Conservation (phyloP, 2,888 invertebrate species). For the Formica aserva region DNA sequence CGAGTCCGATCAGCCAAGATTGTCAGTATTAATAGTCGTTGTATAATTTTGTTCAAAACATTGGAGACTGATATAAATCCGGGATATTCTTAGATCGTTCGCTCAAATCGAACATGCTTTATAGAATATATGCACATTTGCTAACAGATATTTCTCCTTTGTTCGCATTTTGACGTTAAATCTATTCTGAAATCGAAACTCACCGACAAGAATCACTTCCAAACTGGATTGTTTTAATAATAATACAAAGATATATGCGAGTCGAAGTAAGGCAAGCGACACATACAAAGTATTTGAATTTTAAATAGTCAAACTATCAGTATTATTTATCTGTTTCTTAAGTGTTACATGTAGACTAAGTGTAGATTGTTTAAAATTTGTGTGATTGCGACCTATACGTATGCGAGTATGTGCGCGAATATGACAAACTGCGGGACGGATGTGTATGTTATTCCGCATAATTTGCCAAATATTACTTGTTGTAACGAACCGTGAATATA, state of each 20-base stretch:
- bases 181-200: constrained; percentile 15
- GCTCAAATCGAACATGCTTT: not conserved
- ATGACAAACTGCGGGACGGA: constrained; percentile 23
- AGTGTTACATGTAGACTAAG: constrained; percentile 68
- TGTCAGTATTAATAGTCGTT: constrained; percentile 1
- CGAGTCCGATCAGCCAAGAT: not conserved
- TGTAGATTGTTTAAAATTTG: constrained; percentile 58
- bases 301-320: constrained; percentile 65
- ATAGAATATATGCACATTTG: constrained; percentile 18
- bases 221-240: constrained; percentile 43
- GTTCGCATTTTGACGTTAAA: constrained; percentile 20
- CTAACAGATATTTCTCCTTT: not conserved
- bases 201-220: constrained; percentile 52
- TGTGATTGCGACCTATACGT: constrained; percentile 43
- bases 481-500: constrained; percentile 47
- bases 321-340: constrained; percentile 69
- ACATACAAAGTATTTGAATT: constrained; percentile 61
- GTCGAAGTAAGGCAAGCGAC: constrained; percentile 30
- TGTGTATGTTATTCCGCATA: constrained; percentile 62
- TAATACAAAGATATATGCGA: constrained; percentile 29
- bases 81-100: not conserved
- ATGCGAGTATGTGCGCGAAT: constrained; percentile 48
- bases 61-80: not conserved
- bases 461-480: constrained; percentile 66
- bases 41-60: constrained; percentile 7